Percentiles rank a stretch among this genome's conserved stretches.
These are phyloP conservation scores for Aphelenchoides besseyi DNA, from an alignment of 1,140 invertebrate species.

Conservation along the genomic window DNA sequence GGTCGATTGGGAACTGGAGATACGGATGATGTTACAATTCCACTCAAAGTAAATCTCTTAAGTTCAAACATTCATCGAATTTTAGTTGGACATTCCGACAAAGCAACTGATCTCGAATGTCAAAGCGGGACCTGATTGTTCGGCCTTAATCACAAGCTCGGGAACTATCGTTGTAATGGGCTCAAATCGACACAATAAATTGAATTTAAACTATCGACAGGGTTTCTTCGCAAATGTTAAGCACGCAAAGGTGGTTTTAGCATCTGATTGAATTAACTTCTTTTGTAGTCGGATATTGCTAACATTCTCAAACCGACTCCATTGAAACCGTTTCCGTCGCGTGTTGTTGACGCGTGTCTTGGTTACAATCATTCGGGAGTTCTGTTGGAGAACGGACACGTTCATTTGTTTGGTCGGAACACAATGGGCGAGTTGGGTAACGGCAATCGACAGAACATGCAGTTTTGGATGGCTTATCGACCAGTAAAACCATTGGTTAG, in stretches of 20 bases:
- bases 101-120: slow-evolving; percentile 36
- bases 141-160: slow-evolving; percentile 69
- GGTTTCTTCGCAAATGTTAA: slow-evolving; percentile 64
- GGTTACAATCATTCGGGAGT: slow-evolving; percentile 63
- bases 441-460: slow-evolving; percentile 64
- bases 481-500: slow-evolving; percentile 68
- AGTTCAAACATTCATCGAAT: slow-evolving; percentile 13
- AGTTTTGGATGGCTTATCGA: slow-evolving; percentile 61
- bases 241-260: slow-evolving; percentile 35
- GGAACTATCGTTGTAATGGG: slow-evolving; percentile 68
- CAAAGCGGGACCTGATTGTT: slow-evolving; percentile 64
- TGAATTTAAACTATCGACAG: slow-evolving; percentile 69
- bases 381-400: slow-evolving; percentile 70
- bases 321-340: slow-evolving; percentile 62
- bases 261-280: slow-evolving; percentile 16
- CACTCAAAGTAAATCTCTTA: slow-evolving; percentile 29
- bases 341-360: slow-evolving; percentile 57
- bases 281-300: slow-evolving; percentile 64
- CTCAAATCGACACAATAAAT: slow-evolving; percentile 71
- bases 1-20: slow-evolving; percentile 71
- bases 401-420: slow-evolving; percentile 72
- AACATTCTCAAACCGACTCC: slow-evolving; percentile 65
- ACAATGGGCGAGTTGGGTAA: slow-evolving; percentile 68
- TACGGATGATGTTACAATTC: slow-evolving; percentile 66
- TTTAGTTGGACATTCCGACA: slow-evolving; percentile 42